A percentile compares a stretch with the other conserved stretches of the same genome.
phyloP scores from a whole-genome alignment of 2,797 vertebrate genomes.

The Rhincodon typus region DNA sequence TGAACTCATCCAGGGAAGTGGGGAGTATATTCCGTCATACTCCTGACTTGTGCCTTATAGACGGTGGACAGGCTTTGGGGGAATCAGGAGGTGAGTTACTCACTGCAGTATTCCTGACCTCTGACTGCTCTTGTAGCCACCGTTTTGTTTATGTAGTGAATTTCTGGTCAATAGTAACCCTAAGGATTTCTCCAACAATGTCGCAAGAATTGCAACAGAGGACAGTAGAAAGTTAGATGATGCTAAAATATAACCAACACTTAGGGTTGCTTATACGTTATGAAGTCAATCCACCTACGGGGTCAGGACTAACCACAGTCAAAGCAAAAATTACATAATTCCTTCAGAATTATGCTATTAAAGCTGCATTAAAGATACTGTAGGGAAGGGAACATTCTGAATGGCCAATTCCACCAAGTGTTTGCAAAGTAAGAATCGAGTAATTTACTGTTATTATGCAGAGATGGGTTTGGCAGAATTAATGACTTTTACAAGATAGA shows the following conservation, averaged over 20 bases:
- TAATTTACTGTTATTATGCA: neutral
- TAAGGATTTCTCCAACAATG: neutral
- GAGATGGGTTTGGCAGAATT: neutral
- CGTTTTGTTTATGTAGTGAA: no score
- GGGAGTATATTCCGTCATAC: no score
- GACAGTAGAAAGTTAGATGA: neutral
- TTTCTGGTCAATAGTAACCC: no score
- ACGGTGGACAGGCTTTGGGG: no score
- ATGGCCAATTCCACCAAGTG: neutral
- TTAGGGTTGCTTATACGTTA: neutral
- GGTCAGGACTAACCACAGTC: neutral
- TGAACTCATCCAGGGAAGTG: no score
- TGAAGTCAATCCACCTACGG: neutral
- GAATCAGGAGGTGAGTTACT: no score
- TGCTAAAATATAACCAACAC: neutral
- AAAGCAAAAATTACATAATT: neutral
- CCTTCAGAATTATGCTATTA: neutral
- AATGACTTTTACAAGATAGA: neutral
- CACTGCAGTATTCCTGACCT: no score
- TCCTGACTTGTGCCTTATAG: no score
- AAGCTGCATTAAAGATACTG: neutral
- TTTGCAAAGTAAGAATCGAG: neutral
- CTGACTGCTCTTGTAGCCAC: no score
- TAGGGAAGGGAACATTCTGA: neutral
- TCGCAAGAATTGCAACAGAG: neutral